Base-by-base conservation (phyloP, 2,113 vertebrate species). In the Muscicapa adusta region DNA sequence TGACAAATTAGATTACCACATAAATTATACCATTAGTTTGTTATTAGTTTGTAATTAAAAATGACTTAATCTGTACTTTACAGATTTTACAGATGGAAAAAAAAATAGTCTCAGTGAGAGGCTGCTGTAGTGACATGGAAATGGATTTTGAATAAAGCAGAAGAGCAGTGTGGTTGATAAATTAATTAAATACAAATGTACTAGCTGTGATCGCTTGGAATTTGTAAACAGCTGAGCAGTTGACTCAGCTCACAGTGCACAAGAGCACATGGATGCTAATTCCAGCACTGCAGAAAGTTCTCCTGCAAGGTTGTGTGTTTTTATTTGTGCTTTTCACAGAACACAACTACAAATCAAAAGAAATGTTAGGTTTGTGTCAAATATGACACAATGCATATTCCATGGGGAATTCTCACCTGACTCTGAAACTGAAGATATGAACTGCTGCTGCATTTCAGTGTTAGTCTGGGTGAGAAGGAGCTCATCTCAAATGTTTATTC, bases 1-100 rank as follows among this genome's bases (percentile, higher is more conserved):
- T 83, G 75, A 71, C 50, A 89, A 84, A 92, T 74, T 68, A 92
- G n/a, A 85, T 94, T 85, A 23, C 47, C 31, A n/a, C 56, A 47
- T 75, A 83, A 91, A 91, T 93, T 91, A 79, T 70, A 53, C 71
- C 60, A 84, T 95, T 91, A 88, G 50, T 63, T 93, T 48, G n/a
- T 75, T 95, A 84, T 84, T 93, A 76, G 51, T 91, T 89, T 87
- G 53, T 89, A 89, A 94, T 96, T 94, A 92, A 93, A 87, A 94
- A 89, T 81, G 0, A 82, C 70, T 94, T 92, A 71, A 91, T 91
- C 50, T 89, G 45, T 85, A 22, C 36, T 54, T 72, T 91, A 58
- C 0, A 0, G 34, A 58, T 90, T 72, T 91, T 91, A 66, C 75
- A 85, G 63, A 83, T 60, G 40, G 38, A 43, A 95, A 89, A 82